Percentiles rank a stretch among this genome's conserved stretches.
phyloP scores from a whole-genome alignment of 2,113 vertebrate species.

The Plecturocebus donacophilus region DNA sequence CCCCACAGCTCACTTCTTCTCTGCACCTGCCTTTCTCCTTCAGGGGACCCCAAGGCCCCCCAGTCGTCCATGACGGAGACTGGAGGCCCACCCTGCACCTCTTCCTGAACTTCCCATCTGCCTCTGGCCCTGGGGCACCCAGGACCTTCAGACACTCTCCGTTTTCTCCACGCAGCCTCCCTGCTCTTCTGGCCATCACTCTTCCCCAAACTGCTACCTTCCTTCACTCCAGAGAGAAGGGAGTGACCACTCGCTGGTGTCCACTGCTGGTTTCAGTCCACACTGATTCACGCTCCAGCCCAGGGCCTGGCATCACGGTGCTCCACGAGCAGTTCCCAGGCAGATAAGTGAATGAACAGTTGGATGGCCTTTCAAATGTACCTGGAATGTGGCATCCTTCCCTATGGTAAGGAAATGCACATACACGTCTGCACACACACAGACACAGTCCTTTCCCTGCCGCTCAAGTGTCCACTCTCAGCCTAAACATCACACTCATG shows the following conservation, averaged over 20 bases:
- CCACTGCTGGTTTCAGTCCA: neutral
- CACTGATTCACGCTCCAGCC: neutral
- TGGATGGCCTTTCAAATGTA: neutral
- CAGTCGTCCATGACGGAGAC: rapidly evolving
- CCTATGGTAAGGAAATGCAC: neutral
- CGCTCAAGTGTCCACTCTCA: neutral
- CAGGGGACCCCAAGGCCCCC: neutral
- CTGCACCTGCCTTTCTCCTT: neutral
- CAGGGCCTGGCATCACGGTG: rapidly evolving
- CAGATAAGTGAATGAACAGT: neutral
- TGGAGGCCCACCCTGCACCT: rapidly evolving
- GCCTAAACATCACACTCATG: neutral
- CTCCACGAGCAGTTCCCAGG: neutral
- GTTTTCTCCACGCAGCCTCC: rapidly evolving
- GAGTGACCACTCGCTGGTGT: neutral
- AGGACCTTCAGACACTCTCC: neutral
- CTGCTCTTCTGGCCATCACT: too few relatives aligned
- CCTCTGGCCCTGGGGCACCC: neutral
- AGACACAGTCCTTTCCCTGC: neutral
- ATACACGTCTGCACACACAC: neutral
- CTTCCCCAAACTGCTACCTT: neutral
- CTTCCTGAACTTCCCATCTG: neutral
- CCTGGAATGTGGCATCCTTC: neutral
- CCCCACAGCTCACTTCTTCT: neutral
- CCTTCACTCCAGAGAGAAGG: neutral